Percentiles rank a stretch among this genome's conserved stretches.
phyloP scores from a whole-genome alignment of 2,888 invertebrate genomes.

The Acanthoscelides obtectus region DNA sequence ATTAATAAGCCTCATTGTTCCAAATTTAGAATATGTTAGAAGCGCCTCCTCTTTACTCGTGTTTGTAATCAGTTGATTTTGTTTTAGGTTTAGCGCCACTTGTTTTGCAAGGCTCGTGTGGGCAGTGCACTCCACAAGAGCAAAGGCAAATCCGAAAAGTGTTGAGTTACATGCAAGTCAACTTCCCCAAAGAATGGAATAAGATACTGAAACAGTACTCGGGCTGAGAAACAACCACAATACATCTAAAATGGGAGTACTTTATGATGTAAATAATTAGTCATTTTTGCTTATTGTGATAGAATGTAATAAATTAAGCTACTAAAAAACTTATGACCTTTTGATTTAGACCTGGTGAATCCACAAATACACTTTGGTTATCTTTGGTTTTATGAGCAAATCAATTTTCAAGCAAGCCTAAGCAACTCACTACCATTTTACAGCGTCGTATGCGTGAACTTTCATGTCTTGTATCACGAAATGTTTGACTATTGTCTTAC shows the following conservation, averaged over 20 bases:
- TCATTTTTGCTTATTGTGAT: background rate
- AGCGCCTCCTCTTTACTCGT: background rate
- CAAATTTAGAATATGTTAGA: too few relatives aligned
- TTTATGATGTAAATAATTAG: background rate
- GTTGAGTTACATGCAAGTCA: constrained; percentile 66
- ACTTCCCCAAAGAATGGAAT: constrained; percentile 73
- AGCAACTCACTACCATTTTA: too few relatives aligned
- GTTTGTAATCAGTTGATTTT: constrained; percentile 1
- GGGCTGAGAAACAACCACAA: constrained; percentile 7
- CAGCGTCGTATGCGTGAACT: too few relatives aligned
- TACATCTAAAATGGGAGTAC: background rate
- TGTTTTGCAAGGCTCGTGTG: constrained; percentile 68
- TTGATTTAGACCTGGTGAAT: too few relatives aligned
- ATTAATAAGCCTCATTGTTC: too few relatives aligned
- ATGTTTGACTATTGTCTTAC: too few relatives aligned
- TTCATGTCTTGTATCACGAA: too few relatives aligned
- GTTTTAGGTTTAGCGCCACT: constrained; percentile 68
- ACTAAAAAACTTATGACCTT: background rate
- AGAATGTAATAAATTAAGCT: background rate
- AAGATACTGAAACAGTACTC: constrained; percentile 68
- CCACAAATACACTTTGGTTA: too few relatives aligned
- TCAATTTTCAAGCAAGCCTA: too few relatives aligned
- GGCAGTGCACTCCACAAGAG: constrained; percentile 65
- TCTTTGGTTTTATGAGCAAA: too few relatives aligned
- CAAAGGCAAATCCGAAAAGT: constrained; percentile 71